phyloP scores from a whole-genome alignment of 2,797 vertebrate genomes.

The Florisuga fusca region DNA sequence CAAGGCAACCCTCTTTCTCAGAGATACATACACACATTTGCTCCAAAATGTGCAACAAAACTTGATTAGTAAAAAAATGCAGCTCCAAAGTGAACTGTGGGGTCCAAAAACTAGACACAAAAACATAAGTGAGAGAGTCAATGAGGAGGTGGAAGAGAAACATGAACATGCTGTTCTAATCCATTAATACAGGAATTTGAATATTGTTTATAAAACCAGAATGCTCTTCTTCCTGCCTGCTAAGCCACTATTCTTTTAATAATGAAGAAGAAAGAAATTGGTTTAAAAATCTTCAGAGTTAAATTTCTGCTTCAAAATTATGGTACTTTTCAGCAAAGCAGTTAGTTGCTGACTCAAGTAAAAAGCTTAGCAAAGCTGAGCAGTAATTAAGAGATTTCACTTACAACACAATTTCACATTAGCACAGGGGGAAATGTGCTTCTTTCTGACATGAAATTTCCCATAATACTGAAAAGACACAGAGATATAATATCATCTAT shows the following conservation, averaged over 20 bases:
- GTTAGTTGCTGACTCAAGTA: neutral
- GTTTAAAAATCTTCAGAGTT: neutral
- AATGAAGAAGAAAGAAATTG: neutral
- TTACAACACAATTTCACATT: conserved; percentile 40
- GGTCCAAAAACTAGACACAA: neutral
- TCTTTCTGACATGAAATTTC: neutral
- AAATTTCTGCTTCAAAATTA: conserved; percentile 26
- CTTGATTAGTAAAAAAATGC: neutral
- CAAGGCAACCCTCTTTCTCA: neutral
- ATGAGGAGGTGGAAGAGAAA: neutral
- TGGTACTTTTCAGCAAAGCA: conserved; percentile 17
- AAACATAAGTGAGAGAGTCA: neutral
- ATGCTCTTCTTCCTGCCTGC: neutral
- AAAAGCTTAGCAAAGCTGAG: neutral
- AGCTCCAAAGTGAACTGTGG: neutral
- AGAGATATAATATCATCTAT: neutral
- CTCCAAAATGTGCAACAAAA: neutral
- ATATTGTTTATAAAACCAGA: neutral
- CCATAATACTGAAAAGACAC: neutral
- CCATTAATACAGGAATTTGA: neutral
- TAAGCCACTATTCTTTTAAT: neutral
- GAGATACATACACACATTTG: neutral
- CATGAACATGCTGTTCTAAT: neutral
- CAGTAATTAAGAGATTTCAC: conserved; percentile 21
- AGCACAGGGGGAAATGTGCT: neutral